A percentile compares a stretch with the other conserved stretches of the same genome.
These are phyloP conservation scores for Borostomias antarcticus DNA, from an alignment of 2,797 vertebrate genomes.

Conservation along the genomic window DNA sequence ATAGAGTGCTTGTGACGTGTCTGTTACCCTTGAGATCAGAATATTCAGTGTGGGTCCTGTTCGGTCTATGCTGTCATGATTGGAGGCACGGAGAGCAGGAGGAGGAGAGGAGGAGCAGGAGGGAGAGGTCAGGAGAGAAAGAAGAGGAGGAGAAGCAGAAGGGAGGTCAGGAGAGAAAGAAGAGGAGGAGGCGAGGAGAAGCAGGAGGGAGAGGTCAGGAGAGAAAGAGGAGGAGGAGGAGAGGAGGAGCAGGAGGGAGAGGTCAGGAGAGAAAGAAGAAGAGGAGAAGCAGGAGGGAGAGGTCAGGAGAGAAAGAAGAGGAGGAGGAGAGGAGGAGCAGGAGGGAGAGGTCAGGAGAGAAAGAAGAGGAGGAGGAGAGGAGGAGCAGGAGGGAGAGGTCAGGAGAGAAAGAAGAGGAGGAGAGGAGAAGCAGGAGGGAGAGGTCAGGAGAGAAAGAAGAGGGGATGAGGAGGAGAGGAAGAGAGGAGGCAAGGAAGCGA, in stretches of 20 bases:
- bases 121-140: slow-evolving; percentile 27
- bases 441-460: too few species aligned
- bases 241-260: too few species aligned
- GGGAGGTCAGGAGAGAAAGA: too few species aligned
- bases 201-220: background rate
- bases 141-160: too few species aligned
- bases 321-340: background rate
- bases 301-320: slow-evolving; percentile 9
- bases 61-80: background rate
- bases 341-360: slow-evolving; percentile 7
- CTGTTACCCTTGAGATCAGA: slow-evolving; percentile 38
- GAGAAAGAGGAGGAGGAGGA: slow-evolving; percentile 39
- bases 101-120: too few species aligned
- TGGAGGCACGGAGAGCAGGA: slow-evolving; percentile 28
- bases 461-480: too few species aligned
- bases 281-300: too few species aligned
- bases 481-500: too few species aligned
- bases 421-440: too few species aligned
- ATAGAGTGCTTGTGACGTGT: background rate
- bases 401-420: background rate
- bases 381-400: background rate
- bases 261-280: slow-evolving; percentile 19
- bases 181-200: too few species aligned
- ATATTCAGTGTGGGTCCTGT: slow-evolving; percentile 31
- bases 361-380: background rate